phyloP scores from a whole-genome alignment of 2,888 invertebrate species.

The Creontiades dilutus region DNA sequence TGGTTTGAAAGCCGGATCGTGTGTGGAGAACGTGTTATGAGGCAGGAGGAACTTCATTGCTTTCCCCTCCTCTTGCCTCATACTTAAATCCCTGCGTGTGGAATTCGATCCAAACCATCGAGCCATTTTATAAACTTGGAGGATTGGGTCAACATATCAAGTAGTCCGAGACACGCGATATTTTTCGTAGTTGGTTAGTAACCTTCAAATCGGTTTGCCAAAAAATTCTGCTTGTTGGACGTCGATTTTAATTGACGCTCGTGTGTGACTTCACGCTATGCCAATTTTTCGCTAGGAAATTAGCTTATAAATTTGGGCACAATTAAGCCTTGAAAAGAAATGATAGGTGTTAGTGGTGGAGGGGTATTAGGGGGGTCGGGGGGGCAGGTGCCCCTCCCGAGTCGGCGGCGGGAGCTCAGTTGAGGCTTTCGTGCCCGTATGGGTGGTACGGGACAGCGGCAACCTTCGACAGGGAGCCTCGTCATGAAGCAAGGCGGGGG shows the following conservation, averaged over 20 bases:
- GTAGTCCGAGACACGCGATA: no score
- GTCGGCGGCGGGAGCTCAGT: slow-evolving; percentile 41
- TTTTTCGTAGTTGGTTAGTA: no score
- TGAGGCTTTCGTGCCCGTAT: slow-evolving; percentile 65
- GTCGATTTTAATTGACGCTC: background rate
- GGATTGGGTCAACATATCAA: no score
- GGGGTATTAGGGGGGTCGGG: background rate
- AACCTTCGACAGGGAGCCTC: slow-evolving; percentile 66
- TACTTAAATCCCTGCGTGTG: no score
- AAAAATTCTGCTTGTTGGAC: background rate
- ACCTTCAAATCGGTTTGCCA: no score
- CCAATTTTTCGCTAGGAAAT: background rate
- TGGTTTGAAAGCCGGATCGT: no score
- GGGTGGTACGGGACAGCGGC: slow-evolving; percentile 71
- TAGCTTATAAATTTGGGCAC: background rate
- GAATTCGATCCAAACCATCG: no score
- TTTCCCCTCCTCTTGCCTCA: no score
- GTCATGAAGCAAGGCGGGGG: slow-evolving; percentile 67
- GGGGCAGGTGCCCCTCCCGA: slow-evolving; percentile 35
- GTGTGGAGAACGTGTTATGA: no score
- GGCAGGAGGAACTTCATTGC: no score
- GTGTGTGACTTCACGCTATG: background rate
- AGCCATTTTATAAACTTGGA: no score
- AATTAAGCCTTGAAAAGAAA: background rate
- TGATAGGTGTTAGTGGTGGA: background rate